Conservation (phyloP, 2,888 invertebrate genomes). For the Pristionchus exspectatus region DNA sequence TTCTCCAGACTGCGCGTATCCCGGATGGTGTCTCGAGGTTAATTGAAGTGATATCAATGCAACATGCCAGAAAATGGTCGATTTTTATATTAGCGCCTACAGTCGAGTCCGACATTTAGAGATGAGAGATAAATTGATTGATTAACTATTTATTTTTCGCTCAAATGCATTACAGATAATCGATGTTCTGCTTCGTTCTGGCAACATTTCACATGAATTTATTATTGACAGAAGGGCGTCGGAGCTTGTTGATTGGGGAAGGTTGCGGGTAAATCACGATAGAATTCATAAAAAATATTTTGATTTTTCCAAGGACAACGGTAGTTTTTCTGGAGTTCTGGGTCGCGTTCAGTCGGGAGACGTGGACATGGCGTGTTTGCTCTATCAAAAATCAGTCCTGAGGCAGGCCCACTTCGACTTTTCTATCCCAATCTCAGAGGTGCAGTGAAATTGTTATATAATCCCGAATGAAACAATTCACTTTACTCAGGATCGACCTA, state of each 20-base stretch:
- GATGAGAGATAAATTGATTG: too few relatives aligned
- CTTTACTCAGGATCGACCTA: not conserved
- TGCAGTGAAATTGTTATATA: not conserved
- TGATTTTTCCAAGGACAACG: too few relatives aligned
- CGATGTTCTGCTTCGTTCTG: not conserved
- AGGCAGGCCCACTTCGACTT: not conserved
- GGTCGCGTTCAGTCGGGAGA: slow-evolving; percentile 20
- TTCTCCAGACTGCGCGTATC: not conserved
- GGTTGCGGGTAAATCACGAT: too few relatives aligned
- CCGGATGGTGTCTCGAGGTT: slow-evolving; percentile 41
- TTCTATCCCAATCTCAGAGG: not conserved
- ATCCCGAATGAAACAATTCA: too few relatives aligned
- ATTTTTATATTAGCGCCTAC: too few relatives aligned
- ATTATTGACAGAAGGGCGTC: not conserved
- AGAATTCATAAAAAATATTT: too few relatives aligned
- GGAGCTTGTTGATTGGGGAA: too few relatives aligned
- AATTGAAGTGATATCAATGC: not conserved
- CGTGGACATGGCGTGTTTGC: slow-evolving; percentile 4
- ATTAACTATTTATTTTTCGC: too few relatives aligned
- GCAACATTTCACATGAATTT: not conserved
- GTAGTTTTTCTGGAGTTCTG: not conserved
- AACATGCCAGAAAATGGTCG: too few relatives aligned
- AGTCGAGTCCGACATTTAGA: too few relatives aligned
- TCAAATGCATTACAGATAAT: slow-evolving; percentile 3
- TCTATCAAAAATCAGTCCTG: not conserved